Percentiles rank a stretch among this genome's conserved stretches.
These are phyloP conservation scores for Procambarus virginalis DNA, from an alignment of 1,140 invertebrate species.

Conservation along the genomic window DNA sequence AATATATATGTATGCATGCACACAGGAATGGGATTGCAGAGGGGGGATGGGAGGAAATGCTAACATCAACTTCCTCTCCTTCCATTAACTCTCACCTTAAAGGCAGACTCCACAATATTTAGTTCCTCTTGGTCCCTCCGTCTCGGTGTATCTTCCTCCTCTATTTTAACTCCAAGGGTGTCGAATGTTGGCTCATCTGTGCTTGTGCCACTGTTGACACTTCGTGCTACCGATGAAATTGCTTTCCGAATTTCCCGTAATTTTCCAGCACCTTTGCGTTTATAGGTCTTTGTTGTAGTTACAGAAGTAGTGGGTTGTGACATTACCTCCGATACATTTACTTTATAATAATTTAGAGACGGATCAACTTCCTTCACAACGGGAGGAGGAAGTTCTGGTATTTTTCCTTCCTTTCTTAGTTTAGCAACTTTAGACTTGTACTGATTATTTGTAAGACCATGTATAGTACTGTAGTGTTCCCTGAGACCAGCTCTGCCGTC, in stretches of 20 bases:
- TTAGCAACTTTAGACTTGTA: conserved; percentile 69
- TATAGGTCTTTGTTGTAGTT: neutral
- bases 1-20: no score
- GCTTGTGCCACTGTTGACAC: conserved; percentile 16
- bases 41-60: no score
- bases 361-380: conserved; percentile 69
- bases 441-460: conserved; percentile 66
- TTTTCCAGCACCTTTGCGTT: neutral
- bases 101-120: conserved; percentile 69
- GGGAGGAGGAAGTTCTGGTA: conserved; percentile 67
- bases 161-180: conserved; percentile 44
- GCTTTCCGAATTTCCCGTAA: conserved; percentile 26
- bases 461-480: conserved; percentile 61
- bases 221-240: conserved; percentile 17
- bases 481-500: conserved; percentile 65
- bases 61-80: no score
- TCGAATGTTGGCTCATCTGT: conserved; percentile 24
- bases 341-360: conserved; percentile 67
- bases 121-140: conserved; percentile 68
- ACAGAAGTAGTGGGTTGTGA: conserved; percentile 14
- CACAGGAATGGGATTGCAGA: no score
- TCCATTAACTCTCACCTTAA: conserved; percentile 54
- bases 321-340: conserved; percentile 55
- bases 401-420: conserved; percentile 68
- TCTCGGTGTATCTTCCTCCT: conserved; percentile 49